phyloP scores from a whole-genome alignment of 2,797 vertebrate species.

The Simalia tracyae region DNA sequence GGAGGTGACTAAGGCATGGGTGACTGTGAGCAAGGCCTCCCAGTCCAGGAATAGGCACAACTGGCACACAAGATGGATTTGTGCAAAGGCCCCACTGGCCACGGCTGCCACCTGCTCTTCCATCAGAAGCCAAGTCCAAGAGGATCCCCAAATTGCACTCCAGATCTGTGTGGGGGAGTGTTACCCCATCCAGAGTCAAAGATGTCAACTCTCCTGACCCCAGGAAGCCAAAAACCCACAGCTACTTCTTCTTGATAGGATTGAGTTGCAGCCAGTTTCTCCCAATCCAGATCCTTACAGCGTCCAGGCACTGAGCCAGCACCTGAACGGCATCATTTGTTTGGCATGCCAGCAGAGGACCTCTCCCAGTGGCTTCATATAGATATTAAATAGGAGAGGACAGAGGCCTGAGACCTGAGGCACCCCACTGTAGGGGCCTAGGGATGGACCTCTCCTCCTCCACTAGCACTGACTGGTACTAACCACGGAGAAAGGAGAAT shows the following conservation, averaged over 20 bases:
- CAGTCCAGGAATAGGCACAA: not conserved
- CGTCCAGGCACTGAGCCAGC: not conserved
- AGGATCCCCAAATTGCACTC: not conserved
- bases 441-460: not conserved
- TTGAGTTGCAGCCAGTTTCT: not conserved
- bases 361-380: not conserved
- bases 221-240: not conserved
- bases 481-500: not conserved
- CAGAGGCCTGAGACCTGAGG: not conserved
- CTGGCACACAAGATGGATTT: not conserved
- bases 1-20: not conserved
- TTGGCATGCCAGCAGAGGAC: not conserved
- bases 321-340: not conserved
- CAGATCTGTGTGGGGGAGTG: not conserved
- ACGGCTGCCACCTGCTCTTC: not conserved
- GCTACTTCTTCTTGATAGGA: not conserved
- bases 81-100: not conserved
- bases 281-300: not conserved
- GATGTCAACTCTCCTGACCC: not conserved
- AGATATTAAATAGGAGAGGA: not conserved
- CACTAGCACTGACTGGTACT: not conserved
- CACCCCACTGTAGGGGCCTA: not conserved
- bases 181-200: not conserved
- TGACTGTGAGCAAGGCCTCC: not conserved
- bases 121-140: not conserved